Evolutionary conservation across 2,113 vertebrate species (phyloP), one percentile per base, ranked within the genome.

Genomic region (Periophthalmodon schlosseri): DNA sequence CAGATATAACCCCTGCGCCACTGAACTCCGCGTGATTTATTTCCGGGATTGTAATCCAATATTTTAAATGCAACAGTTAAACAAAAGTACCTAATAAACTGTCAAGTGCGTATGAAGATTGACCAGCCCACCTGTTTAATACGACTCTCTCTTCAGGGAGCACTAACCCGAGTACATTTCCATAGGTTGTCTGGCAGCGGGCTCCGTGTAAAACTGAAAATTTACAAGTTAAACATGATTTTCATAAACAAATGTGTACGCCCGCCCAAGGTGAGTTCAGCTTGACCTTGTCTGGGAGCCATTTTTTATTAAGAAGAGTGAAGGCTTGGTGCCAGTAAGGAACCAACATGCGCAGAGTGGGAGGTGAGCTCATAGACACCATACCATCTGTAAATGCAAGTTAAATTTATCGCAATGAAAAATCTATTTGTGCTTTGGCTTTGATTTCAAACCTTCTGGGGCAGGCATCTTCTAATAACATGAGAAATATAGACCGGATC

Each of bases 181-280:
- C 63, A 65, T 65, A 65, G 1, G 34, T 65, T 65, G 63, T 34
- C 63, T 65, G 34, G 34, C 63, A 65, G 63, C 33, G 8, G 2
- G 33, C 34, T 65, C 61, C 4, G 15, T 39, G 61, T 36, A 39
- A 39, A 20, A 65, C 9, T 4, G 63, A 21, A 65, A n/a, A 65
- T 65, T 65, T 65, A 65, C 63, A 65, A 65, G 63, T 44, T 44
- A 65, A 65, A 44, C 63, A 65, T 0, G 34, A 65, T 65, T 65
- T 65, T 65, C 63, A 65, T 65, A 65, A 65, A 65, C 63, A 65
- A 65, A 65, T 65, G 63, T 21, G 63, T 20, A 13, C 12, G 28
- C 63, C 9, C 2, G 16, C 18, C 61, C 63, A 65, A 44, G 34
- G 63, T 65, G 63, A 65, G 34, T 10, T 20, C 33, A 9, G 34